Evolutionary conservation across 1,140 invertebrate genomes (phyloP).

Genomic region (Macrobrachium rosenbergii): DNA sequence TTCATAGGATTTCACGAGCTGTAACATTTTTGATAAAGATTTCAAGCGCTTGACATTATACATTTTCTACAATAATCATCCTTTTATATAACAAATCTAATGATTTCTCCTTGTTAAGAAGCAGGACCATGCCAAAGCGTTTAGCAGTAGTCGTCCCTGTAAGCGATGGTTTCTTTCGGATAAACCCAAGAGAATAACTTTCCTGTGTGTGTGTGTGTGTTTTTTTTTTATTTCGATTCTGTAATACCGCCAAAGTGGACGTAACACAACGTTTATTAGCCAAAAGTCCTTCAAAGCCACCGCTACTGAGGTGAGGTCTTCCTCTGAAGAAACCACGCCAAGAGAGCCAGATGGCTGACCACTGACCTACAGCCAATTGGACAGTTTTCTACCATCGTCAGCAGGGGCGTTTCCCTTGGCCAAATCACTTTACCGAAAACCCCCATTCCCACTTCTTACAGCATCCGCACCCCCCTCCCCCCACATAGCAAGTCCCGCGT

Average conservation of each 20-base stretch:
- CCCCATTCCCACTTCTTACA: not conserved
- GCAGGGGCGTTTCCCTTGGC: no score
- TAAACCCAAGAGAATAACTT: not conserved
- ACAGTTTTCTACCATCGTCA: conserved; percentile 4
- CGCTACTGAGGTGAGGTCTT: not conserved
- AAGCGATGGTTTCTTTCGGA: not conserved
- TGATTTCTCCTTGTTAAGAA: no score
- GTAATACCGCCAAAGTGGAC: not conserved
- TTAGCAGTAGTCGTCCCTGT: conserved; percentile 21
- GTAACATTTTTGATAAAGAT: conserved; percentile 16
- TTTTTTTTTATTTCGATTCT: not conserved
- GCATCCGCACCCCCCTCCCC: not conserved
- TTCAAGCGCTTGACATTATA: conserved; percentile 19
- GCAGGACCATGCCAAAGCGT: conserved; percentile 27
- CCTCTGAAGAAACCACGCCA: not conserved
- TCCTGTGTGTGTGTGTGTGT: no score
- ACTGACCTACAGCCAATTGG: not conserved
- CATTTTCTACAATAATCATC: conserved; percentile 4
- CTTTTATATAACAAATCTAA: conserved; percentile 5
- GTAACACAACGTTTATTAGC: not conserved
- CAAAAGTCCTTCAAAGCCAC: not conserved
- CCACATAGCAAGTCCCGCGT: not conserved
- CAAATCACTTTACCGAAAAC: no score
- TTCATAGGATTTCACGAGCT: conserved; percentile 29
- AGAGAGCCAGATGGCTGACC: not conserved